Base-by-base conservation (phyloP, 2,888 invertebrate species). In the Cataglyphis rosenhaueri region DNA sequence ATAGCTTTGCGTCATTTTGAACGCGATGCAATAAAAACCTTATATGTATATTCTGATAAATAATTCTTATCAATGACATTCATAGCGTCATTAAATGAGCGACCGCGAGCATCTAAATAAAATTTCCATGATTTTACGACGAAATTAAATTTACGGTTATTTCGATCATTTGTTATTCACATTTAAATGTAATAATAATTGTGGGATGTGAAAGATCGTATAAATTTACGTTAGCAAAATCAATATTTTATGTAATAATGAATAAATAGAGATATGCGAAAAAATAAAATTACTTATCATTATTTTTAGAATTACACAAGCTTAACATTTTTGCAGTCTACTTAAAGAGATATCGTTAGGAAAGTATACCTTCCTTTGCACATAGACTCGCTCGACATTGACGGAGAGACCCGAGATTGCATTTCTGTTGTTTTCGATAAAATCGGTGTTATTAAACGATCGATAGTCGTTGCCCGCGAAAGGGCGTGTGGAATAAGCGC, bases 31-130 rank as follows among this genome's bases (percentile, higher is more conserved):
- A 48, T 79, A 79, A 79, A 79, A 59, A 32, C 18, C 44, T 55
- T 44, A 71, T 18, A 78, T 44, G 59, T 18, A 78, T 73, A 79
- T 73, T 71, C 78, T 73, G 59, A 79, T 79, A 79, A 79, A 79
- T 79, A 71, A 79, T 79, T 79, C 78, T 79, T 79, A 79, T 79
- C 78, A 59, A 78, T 73, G 78, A 79, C 74, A 71, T 78, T 78
- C 59, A 79, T 73, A 71, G 73, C 74, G 44, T 35, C 12, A 35
- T 79, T 79, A 79, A 79, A 61, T 44, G 25, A 2, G 8, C 12
- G 9, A 65, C 64, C 29, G 25, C 15, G n/a, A 70, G 10, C n/a
- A 15, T 70, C 10, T 29, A 15, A 70, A 52, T 29, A 18, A 76
- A 66, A 55, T 38, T 76, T 76, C 38, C 66, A 29, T 18, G 21